Base-by-base conservation (phyloP, 2,797 vertebrate genomes). In the Catharus ustulatus region DNA sequence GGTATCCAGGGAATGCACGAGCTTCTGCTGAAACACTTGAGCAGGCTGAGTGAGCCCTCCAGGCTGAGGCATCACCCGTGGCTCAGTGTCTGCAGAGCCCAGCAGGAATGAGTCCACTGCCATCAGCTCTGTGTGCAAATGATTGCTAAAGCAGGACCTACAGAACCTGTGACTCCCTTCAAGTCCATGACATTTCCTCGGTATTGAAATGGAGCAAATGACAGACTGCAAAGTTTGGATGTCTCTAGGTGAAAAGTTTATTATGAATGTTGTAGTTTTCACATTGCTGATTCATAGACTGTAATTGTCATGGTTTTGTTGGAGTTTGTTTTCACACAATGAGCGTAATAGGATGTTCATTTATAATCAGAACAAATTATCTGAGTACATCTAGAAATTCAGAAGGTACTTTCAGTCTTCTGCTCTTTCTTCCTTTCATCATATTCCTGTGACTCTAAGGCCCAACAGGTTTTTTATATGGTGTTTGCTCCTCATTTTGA, bases 1-100 rank as follows among this genome's bases (percentile, higher is more conserved):
- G 3, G 12, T 32, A 34, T 32, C 36, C 62, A 55, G 30, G 64
- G 36, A 22, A 51, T 1, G 0, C 11, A 11, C 8, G 0, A 15
- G 30, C 8, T 80, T 43, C 79, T 90, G 42, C 57, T 71, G 71
- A 6, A 83, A 36, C 63, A 2, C 49, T 58, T 5, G 55, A 48
- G 71, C 40, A 57, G 10, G 16, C 43, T 46, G 46, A 2, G 64
- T 36, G 72, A 85, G 45, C 52, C 13, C 59, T 67, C 32, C 34
- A 20, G 42, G 23, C 40, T 17, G 8, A 6, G 45, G n/a, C 38
- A 22, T 4, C 29, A 9, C 17, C 22, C 0, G 0, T 29, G 36
- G 46, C 14, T 45, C 55, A 16, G 10, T 3, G 6, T 18, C n/a
- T 24, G 80, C 43, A 29, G 13, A 34, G 30, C 7, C 36, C 64